phyloP scores from a whole-genome alignment of 2,113 vertebrate genomes.

The Antechinus flavipes region DNA sequence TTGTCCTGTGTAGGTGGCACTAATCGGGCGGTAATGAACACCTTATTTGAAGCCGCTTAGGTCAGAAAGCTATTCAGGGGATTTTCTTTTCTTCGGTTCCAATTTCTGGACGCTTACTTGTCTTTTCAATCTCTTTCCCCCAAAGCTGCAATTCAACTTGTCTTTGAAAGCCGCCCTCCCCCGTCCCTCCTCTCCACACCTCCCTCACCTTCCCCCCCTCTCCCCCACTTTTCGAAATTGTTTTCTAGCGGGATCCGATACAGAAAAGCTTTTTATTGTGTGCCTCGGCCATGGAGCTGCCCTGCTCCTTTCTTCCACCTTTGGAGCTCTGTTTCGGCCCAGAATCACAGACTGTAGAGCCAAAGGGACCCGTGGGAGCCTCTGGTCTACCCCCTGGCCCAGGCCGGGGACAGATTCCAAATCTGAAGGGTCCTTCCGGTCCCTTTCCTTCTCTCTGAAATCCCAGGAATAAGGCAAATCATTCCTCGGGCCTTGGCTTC shows the following conservation, averaged over 20 bases:
- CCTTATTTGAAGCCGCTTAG: constrained; percentile 80
- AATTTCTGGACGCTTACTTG: constrained; percentile 52
- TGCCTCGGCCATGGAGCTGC: neutral
- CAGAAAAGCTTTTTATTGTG: neutral
- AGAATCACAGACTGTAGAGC: too few species aligned
- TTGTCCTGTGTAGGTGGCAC: constrained; percentile 85
- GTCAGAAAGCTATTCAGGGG: constrained; percentile 69
- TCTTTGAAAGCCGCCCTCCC: constrained; percentile 49
- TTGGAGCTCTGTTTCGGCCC: neutral
- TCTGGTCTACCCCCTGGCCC: neutral
- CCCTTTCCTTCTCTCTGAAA: neutral
- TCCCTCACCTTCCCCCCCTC: neutral
- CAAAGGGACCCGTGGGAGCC: neutral
- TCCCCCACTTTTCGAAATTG: neutral
- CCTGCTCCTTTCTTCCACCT: neutral
- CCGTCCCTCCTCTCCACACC: neutral
- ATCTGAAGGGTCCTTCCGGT: neutral
- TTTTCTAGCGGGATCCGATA: neutral
- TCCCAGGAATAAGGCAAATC: neutral
- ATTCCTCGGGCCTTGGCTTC: neutral
- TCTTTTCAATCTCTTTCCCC: constrained; percentile 5
- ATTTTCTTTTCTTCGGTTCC: constrained; percentile 50
- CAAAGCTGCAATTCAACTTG: constrained; percentile 48
- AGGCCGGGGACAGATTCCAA: neutral
- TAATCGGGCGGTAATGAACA: constrained; percentile 87